phyloP scores from a whole-genome alignment of 2,113 vertebrate genomes.

The Ibidorhyncha struthersii region DNA sequence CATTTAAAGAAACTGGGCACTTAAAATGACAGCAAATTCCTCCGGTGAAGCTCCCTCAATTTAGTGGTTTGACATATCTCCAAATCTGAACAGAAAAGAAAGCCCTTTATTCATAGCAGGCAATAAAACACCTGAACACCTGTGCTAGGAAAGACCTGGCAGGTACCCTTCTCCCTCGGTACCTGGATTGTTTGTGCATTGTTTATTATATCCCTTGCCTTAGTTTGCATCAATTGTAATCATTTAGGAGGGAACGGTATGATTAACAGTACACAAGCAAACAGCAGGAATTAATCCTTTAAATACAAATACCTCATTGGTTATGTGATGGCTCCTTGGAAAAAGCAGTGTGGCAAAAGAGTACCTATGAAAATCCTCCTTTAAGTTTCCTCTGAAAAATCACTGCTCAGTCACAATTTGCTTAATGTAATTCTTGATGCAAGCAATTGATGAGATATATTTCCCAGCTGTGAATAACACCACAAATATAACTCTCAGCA shows the following conservation, averaged over 20 bases:
- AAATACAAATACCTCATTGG: conserved; percentile 62
- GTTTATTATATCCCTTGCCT: conserved; percentile 72
- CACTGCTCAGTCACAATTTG: not conserved
- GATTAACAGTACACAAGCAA: conserved; percentile 78
- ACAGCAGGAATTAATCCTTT: conserved; percentile 81
- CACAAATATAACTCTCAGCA: not conserved
- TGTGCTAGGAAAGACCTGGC: conserved; percentile 63
- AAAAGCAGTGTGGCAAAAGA: conserved; percentile 38
- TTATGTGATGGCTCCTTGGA: conserved; percentile 50
- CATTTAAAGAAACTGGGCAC: not conserved
- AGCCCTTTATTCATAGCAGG: conserved; percentile 31
- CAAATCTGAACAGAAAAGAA: conserved; percentile 35
- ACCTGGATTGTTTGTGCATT: conserved; percentile 57
- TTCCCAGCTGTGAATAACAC: not conserved
- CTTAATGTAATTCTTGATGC: not conserved
- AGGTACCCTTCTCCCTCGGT: conserved; percentile 54
- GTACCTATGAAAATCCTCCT: not conserved
- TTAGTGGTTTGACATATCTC: conserved; percentile 37
- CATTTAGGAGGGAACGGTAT: conserved; percentile 73
- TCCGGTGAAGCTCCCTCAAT: not conserved
- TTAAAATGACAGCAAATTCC: conserved; percentile 29
- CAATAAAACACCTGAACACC: conserved; percentile 48
- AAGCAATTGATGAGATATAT: not conserved
- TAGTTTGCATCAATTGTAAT: conserved; percentile 75
- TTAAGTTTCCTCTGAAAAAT: conserved; percentile 26